These are phyloP conservation scores for Drosophila pseudotakahashii DNA, from an alignment of 2,888 invertebrate genomes.

Conservation along the genomic window DNA sequence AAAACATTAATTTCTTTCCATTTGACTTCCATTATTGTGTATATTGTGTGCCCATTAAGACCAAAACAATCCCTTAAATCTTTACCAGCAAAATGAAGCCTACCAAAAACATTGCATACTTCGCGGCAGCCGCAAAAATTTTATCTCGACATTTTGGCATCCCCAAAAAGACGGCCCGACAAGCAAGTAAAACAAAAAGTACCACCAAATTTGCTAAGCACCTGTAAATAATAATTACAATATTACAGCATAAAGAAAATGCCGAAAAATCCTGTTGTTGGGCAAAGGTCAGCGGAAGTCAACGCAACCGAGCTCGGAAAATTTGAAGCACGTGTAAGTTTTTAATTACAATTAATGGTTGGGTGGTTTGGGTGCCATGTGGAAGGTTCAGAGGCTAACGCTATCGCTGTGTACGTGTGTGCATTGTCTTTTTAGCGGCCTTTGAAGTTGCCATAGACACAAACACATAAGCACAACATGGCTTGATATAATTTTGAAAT, in stretches of 20 bases:
- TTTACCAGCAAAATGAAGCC: not conserved
- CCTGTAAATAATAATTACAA: constrained; percentile 59
- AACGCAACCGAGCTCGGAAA: constrained; percentile 34
- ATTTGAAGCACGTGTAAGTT: constrained; percentile 67
- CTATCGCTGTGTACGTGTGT: constrained; percentile 4
- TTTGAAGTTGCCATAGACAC: constrained; percentile 43
- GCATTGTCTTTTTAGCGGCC: constrained; percentile 31
- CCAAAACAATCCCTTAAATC: constrained; percentile 1
- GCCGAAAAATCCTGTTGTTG: constrained; percentile 9
- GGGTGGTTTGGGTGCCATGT: not conserved
- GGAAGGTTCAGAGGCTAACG: constrained; percentile 7
- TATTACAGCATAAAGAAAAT: constrained; percentile 34
- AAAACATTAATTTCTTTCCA: too few species aligned
- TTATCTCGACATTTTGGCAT: constrained; percentile 7
- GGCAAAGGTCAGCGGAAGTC: constrained; percentile 49
- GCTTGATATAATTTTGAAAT: not conserved
- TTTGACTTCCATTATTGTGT: not conserved
- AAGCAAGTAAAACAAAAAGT: not conserved
- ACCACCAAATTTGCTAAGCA: constrained; percentile 33
- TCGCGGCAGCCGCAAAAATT: constrained; percentile 38
- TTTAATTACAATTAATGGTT: constrained; percentile 72
- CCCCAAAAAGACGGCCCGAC: constrained; percentile 24
- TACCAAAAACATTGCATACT: constrained; percentile 41
- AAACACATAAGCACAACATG: constrained; percentile 23
- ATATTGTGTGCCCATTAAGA: not conserved